These are phyloP conservation scores for Carposina sasakii DNA, from an alignment of 1,140 invertebrate species.

Conservation along the genomic window DNA sequence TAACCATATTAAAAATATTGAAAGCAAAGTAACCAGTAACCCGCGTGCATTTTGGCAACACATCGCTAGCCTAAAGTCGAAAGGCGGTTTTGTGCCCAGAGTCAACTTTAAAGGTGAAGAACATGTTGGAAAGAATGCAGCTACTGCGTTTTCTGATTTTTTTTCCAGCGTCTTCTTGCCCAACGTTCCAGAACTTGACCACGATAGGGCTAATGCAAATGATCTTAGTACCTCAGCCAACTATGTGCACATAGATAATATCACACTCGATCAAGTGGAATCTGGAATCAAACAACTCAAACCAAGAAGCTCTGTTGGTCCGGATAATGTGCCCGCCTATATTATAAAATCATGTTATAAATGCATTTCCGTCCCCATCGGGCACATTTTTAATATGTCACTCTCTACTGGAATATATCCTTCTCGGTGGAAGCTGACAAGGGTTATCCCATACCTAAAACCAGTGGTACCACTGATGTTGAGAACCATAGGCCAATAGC, in stretches of 20 bases:
- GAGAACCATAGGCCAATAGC: conserved; percentile 5
- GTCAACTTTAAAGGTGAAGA: not conserved
- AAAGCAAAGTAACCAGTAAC: not conserved
- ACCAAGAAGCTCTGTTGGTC: not conserved
- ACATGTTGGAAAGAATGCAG: not conserved
- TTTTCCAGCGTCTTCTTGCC: conserved; percentile 3
- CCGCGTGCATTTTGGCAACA: conserved; percentile 3
- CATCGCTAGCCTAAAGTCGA: not conserved
- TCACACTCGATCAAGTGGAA: not conserved
- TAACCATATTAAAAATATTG: not conserved
- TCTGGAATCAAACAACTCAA: not conserved
- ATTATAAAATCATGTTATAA: not conserved
- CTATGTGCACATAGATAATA: not conserved
- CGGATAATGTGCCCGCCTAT: conserved; percentile 5
- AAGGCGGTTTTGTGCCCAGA: not conserved
- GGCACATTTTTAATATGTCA: not conserved
- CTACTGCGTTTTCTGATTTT: not conserved
- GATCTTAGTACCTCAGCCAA: not conserved
- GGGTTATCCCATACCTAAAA: conserved; percentile 6
- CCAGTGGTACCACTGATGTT: not conserved
- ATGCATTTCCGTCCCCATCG: not conserved
- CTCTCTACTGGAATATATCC: not conserved
- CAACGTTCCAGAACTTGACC: not conserved
- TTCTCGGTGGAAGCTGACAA: not conserved
- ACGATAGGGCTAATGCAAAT: too few species aligned